Evolutionary conservation across 2,797 vertebrate species (phyloP).

Genomic region (Siniperca scherzeri): DNA sequence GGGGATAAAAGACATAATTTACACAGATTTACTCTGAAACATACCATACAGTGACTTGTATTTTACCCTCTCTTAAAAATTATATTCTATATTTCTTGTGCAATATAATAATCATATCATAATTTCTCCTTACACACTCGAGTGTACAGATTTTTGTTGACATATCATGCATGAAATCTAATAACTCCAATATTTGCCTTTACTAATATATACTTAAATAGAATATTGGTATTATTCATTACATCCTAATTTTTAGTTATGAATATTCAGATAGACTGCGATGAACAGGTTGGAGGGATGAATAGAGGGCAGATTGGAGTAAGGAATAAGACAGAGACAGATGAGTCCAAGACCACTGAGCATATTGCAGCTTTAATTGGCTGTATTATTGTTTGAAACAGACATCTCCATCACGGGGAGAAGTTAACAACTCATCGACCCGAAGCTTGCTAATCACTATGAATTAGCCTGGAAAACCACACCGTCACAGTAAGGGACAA

Average conservation of each 20-base stretch:
- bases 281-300: conserved; percentile 34
- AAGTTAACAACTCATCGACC: conserved; percentile 74
- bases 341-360: conserved; percentile 64
- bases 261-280: neutral
- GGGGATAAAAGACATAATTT: neutral
- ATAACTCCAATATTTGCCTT: neutral
- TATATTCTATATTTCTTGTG: neutral
- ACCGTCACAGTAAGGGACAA: conserved; percentile 10
- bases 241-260: neutral
- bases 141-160: neutral
- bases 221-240: neutral
- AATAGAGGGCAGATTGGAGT: conserved; percentile 19
- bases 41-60: neutral
- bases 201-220: neutral
- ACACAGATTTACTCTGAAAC: neutral
- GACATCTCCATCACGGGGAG: conserved; percentile 73
- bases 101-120: neutral
- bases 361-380: conserved; percentile 81
- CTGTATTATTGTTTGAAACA: conserved; percentile 69
- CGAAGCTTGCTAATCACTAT: conserved; percentile 67
- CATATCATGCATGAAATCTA: neutral
- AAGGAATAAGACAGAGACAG: conserved; percentile 65
- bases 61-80: neutral
- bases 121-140: neutral
- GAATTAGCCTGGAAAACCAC: conserved; percentile 66